phyloP scores from a whole-genome alignment of 1,140 invertebrate genomes.

The Pentalonia nigronervosa region DNA sequence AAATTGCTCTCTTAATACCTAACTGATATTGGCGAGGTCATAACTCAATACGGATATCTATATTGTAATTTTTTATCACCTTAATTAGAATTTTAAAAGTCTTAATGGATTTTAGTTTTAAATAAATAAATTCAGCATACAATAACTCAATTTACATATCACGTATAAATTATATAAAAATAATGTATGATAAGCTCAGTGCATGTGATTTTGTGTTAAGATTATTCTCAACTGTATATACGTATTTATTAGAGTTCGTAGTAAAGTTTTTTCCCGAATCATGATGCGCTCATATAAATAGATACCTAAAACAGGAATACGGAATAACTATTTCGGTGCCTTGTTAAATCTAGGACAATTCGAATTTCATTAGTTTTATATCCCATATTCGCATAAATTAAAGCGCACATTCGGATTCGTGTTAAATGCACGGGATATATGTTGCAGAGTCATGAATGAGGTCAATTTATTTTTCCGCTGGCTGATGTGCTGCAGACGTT shows the following conservation, averaged over 20 bases:
- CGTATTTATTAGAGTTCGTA: not conserved
- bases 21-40: not conserved
- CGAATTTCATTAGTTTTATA: not conserved
- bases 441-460: not conserved
- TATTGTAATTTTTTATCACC: not conserved
- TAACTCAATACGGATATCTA: not conserved
- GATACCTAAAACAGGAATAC: not conserved
- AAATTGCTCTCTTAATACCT: not conserved
- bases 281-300: not conserved
- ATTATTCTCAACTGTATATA: not conserved
- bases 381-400: not conserved
- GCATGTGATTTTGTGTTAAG: not conserved
- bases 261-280: not conserved
- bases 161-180: not conserved
- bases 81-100: not conserved
- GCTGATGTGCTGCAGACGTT: not conserved
- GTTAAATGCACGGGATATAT: not conserved
- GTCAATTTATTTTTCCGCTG: not conserved
- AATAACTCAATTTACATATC: not conserved
- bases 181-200: not conserved
- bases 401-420: not conserved
- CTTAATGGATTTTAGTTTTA: not conserved
- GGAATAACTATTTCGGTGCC: not conserved
- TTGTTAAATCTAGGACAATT: slow-evolving; percentile 7
- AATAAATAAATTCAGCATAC: not conserved